Conservation (phyloP, 2,888 invertebrate species). For the Phymatocera aterrima region DNA sequence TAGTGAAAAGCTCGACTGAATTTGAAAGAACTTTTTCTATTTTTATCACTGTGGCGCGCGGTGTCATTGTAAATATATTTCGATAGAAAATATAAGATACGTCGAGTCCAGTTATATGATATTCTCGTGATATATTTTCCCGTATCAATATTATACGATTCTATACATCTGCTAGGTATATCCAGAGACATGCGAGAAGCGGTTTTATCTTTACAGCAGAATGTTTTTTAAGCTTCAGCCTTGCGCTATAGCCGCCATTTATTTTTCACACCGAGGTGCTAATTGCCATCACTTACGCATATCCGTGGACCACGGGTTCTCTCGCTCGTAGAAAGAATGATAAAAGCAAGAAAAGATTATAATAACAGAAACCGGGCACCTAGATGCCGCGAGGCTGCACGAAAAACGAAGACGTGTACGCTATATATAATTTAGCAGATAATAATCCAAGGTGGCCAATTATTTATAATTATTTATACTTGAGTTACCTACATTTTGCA, state of each 20-base stretch:
- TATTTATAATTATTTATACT: too few species aligned
- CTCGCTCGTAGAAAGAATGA: not conserved
- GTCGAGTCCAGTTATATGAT: not conserved
- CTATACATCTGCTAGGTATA: not conserved
- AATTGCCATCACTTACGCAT: conserved; percentile 37
- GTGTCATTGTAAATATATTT: too few species aligned
- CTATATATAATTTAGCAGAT: not conserved
- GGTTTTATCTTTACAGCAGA: conserved; percentile 33
- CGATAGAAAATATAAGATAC: not conserved
- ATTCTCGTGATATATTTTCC: not conserved
- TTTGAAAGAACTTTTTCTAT: too few species aligned
- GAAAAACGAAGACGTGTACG: not conserved
- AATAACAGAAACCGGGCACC: not conserved
- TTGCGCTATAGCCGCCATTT: not conserved
- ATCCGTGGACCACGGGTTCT: conserved; percentile 15
- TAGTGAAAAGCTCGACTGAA: too few species aligned
- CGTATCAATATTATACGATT: not conserved
- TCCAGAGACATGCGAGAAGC: not conserved
- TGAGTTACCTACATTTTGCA: too few species aligned
- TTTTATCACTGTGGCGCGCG: too few species aligned
- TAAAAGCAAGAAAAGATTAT: not conserved
- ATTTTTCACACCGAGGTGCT: conserved; percentile 36
- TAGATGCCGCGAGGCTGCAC: not conserved
- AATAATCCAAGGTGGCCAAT: too few species aligned
- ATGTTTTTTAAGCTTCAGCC: conserved; percentile 35